phyloP scores from a whole-genome alignment of 1,140 invertebrate genomes.

The Hyles vespertilio region DNA sequence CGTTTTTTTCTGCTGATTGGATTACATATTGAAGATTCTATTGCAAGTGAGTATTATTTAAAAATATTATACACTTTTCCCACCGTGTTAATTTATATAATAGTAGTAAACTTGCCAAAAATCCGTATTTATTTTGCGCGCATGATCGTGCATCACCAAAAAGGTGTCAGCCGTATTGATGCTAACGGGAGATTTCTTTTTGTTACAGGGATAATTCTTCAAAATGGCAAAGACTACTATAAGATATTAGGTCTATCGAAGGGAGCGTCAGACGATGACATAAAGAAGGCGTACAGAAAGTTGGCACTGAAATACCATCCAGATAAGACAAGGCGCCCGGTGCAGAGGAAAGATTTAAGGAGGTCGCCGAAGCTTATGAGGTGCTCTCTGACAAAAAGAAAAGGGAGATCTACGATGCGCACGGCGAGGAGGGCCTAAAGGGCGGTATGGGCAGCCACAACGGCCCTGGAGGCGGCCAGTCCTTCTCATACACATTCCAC shows the following conservation, averaged over 20 bases:
- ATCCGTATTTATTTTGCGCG: slow-evolving; percentile 23
- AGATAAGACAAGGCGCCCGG: slow-evolving; percentile 96
- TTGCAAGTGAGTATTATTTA: slow-evolving; percentile 22
- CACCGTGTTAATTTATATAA: not conserved
- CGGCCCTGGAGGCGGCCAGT: slow-evolving; percentile 73
- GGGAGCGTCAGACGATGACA: slow-evolving; percentile 94
- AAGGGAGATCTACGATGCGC: slow-evolving; percentile 95
- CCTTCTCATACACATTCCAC: slow-evolving; percentile 89
- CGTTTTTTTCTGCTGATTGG: slow-evolving; percentile 36
- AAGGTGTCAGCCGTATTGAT: slow-evolving; percentile 50
- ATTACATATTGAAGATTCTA: slow-evolving; percentile 35
- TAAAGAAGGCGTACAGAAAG: slow-evolving; percentile 98
- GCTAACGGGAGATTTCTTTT: slow-evolving; percentile 43
- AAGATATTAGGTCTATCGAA: slow-evolving; percentile 92
- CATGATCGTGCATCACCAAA: slow-evolving; percentile 57
- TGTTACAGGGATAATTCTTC: slow-evolving; percentile 48
- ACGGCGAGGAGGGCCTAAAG: slow-evolving; percentile 97
- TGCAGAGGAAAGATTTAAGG: slow-evolving; percentile 98
- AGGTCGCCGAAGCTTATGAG: slow-evolving; percentile 98
- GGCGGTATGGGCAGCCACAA: slow-evolving; percentile 78
- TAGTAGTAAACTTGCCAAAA: slow-evolving; percentile 5
- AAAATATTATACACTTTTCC: not conserved
- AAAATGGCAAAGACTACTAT: slow-evolving; percentile 98
- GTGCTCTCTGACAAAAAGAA: slow-evolving; percentile 97
- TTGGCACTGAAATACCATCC: slow-evolving; percentile 99